Evolutionary conservation across 2,888 invertebrate genomes (phyloP), one percentile per base, ranked within the genome.

Genomic region (Hecatera dysodea): DNA sequence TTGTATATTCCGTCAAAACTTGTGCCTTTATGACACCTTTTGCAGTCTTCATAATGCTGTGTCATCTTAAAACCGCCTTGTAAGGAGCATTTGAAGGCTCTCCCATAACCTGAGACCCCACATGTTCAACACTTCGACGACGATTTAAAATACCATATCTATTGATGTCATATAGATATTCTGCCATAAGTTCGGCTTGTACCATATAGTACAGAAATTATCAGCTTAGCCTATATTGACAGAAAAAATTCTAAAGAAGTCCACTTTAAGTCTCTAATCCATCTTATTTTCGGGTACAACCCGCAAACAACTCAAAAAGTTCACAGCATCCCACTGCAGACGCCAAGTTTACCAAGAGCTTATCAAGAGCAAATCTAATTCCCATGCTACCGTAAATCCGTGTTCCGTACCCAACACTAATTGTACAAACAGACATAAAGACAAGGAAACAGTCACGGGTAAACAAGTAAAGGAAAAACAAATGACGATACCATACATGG

Each of bases 391-490:
- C 48, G 53, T 55, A 44, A 64, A 8, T 52, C 52, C 29, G 44
- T 24, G 52, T 19, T 39, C 6, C 19, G 17, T 24, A 22, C 11
- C 29, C 61, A 42, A 24, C n/a, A 24, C 61, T 53, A 74, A 80
- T 74, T 60, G 1, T 27, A 24, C 27, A 56, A 42, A 17, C 57
- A 33, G 63, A 60, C 52, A 67, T n/a, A 33, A 39, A 68, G 7
- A 63, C 52, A 53, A 68, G 77, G 73, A 85, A 85, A 42, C 33
- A 29, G 62, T 61, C 61, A 53, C 83, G 59, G 24, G 24, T 65
- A 57, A 62, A 36, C 65, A 53, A 62, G 53, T 67, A 57, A 52
- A 46, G 42, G 42, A 52, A 55, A 67, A 70, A 68, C 53, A 55
- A 55, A 66, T 60, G 44, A 48, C 29, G 17, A 57, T 29, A 19